Evolutionary conservation across 2,888 invertebrate genomes (phyloP), one percentile per base, ranked within the genome.

Genomic region (Nysson spinosus): DNA sequence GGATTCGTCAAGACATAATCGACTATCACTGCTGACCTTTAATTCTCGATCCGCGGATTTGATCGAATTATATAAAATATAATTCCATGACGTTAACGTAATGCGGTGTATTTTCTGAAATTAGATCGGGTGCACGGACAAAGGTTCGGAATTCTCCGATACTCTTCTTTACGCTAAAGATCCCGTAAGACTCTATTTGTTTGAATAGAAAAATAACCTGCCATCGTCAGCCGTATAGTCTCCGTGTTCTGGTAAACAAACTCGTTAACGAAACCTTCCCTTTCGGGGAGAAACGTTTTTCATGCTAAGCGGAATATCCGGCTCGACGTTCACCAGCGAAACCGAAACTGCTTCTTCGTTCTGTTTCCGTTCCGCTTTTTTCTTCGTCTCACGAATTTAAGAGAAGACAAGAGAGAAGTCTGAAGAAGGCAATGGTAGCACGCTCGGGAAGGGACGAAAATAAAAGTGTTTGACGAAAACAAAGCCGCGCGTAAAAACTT

Each of bases 381-480:
- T 26, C 24, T 43, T 7, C 11, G 1, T 30, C 9, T 47, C 28
- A 19, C 6, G 20, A 42, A 24, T 35, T 46, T 2, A 7, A 1
- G 50, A 5, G 34, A 17, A 44, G 55, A 26, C 34, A 56, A 12
- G 56, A n/a, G n/a, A n/a, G n/a, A n/a, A n/a, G n/a, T n/a, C n/a
- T n/a, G n/a, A n/a, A n/a, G n/a, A n/a, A n/a, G 7, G 35, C 22
- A 55, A 5, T 50, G 49, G 34, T 11, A 30, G 19, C 9, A 52
- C 34, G 46, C 57, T 32, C 19, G 55, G 40, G 44, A 14, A 47
- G 54, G 43, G 54, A 58, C 52, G 56, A 58, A 79, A 79, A 79
- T 79, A 80, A 79, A 73, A 79, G 69, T 73, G 58, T 58, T n/a
- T n/a, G n/a, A n/a, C n/a, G n/a, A n/a, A n/a, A 65, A 73, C 63